Percentiles rank a stretch among this genome's conserved stretches.
Conservation (phyloP, 37 sponge, comb jelly and placozoan genomes). For the Aphrocallistes beatrix region DNA sequence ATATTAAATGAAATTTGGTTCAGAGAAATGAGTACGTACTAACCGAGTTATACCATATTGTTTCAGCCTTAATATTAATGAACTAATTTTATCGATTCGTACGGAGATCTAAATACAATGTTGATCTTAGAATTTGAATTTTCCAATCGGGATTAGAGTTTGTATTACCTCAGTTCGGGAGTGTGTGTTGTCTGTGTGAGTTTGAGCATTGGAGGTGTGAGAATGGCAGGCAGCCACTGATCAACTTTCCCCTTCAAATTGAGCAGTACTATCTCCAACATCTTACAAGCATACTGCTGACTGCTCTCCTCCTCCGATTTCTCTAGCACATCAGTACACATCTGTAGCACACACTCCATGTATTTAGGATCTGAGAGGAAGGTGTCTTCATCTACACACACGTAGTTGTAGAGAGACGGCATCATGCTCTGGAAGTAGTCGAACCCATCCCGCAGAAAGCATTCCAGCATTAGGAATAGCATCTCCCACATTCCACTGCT, state of each 20-base stretch:
- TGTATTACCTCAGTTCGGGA: not conserved
- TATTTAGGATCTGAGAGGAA: slow-evolving; percentile 70
- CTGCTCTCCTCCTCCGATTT: slow-evolving; percentile 47
- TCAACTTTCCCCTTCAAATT: slow-evolving; percentile 65
- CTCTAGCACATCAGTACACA: slow-evolving; percentile 53
- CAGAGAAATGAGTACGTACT: too few species aligned
- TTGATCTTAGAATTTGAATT: too few species aligned
- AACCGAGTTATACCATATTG: too few species aligned
- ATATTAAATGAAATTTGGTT: too few species aligned
- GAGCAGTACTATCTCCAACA: slow-evolving; percentile 78
- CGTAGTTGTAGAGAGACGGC: slow-evolving; percentile 65
- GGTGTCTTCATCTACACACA: slow-evolving; percentile 52
- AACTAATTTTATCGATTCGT: too few species aligned
- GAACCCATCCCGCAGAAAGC: slow-evolving; percentile 60
- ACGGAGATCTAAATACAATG: too few species aligned
- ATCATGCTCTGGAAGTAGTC: slow-evolving; percentile 88
- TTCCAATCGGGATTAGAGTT: too few species aligned
- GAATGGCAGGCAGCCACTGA: not conserved
- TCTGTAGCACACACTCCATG: slow-evolving; percentile 41
- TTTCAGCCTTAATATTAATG: too few species aligned
- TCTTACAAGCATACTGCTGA: slow-evolving; percentile 75
- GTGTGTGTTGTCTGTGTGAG: slow-evolving; percentile 3
- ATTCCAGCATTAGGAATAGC: slow-evolving; percentile 49
- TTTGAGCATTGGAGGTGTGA: not conserved
- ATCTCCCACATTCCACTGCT: slow-evolving; percentile 74